A percentile compares a stretch with the other conserved stretches of the same genome.
Evolutionary conservation across 1,140 invertebrate species (phyloP).

Genomic region (Aphis craccivora): DNA sequence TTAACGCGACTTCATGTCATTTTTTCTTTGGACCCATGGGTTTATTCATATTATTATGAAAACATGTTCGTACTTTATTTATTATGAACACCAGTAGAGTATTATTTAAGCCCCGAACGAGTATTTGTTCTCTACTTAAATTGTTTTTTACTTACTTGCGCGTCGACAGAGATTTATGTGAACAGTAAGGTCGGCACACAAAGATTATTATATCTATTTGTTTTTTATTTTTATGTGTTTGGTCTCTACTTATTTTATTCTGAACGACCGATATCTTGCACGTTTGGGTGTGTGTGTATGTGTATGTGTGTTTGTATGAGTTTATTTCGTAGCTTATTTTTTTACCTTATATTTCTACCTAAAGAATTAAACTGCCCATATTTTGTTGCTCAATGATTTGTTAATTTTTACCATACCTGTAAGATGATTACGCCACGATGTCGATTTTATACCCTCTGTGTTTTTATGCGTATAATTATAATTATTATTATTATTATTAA

Average conservation of each 20-base stretch:
- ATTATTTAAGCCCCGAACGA: neutral
- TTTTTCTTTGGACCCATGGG: neutral
- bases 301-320: neutral
- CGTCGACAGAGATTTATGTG: too few relatives aligned
- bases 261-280: neutral
- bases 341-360: conserved; percentile 16
- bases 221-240: neutral
- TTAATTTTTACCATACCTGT: conserved; percentile 31
- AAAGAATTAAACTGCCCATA: conserved; percentile 36
- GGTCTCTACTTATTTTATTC: neutral
- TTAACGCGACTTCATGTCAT: neutral
- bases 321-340: conserved; percentile 38
- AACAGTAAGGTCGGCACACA: neutral
- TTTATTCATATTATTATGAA: neutral
- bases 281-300: neutral
- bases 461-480: neutral
- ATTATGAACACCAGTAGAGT: neutral
- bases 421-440: neutral
- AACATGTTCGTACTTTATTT: neutral
- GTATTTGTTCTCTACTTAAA: neutral
- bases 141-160: neutral
- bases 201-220: neutral
- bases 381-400: conserved; percentile 53
- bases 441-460: neutral
- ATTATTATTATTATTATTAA: conserved; percentile 5